Evolutionary conservation across 2,113 vertebrate species (phyloP).

Genomic region (Aramus guarauna): DNA sequence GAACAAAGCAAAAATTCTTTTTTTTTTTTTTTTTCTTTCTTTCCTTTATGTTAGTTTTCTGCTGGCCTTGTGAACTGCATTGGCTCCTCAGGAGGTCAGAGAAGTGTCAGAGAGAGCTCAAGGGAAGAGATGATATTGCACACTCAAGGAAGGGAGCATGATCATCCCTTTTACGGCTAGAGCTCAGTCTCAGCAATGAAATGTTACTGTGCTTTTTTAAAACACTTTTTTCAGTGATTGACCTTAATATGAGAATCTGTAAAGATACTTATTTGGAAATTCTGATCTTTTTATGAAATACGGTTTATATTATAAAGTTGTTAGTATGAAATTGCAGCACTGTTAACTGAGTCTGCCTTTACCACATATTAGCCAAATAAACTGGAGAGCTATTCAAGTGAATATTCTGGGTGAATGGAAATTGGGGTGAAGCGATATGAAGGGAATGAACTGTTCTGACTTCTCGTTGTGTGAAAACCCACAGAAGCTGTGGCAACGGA

Average conservation of each 20-base stretch:
- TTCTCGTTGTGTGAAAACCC: neutral
- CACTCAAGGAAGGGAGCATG: neutral
- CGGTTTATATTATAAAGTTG: neutral
- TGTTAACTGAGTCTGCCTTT: neutral
- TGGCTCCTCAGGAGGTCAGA: neutral
- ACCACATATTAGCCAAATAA: neutral
- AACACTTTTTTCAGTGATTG: neutral
- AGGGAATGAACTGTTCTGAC: neutral
- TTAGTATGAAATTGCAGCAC: neutral
- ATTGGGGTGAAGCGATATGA: neutral
- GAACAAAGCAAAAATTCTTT: neutral
- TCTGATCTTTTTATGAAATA: neutral
- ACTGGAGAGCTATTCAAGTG: neutral
- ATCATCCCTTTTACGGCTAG: neutral
- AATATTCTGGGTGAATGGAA: constrained; percentile 24
- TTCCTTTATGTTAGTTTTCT: neutral
- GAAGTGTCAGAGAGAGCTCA: neutral
- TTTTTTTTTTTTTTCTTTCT: neutral
- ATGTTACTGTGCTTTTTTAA: neutral
- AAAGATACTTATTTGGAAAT: neutral
- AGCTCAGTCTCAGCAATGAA: neutral
- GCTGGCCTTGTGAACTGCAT: neutral
- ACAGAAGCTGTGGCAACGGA: neutral
- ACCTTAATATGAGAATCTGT: neutral
- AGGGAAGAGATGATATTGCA: neutral